Conservation (phyloP, 2,113 vertebrate genomes). For the Coregonus clupeaformis region DNA sequence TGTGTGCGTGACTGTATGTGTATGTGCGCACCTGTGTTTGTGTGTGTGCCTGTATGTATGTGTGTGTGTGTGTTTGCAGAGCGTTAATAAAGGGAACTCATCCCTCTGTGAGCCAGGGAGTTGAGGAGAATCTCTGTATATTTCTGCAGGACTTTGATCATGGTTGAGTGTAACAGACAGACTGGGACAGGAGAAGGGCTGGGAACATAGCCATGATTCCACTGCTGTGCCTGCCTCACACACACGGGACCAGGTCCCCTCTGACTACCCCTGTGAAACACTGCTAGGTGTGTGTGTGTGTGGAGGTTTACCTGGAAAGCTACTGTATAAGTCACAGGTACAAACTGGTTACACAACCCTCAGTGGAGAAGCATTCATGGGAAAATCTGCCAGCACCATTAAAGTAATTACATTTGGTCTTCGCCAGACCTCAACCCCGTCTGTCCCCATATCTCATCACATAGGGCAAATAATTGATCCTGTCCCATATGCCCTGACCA, state of each 20-base stretch:
- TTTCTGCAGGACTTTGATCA: constrained; percentile 63
- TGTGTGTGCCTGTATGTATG: background rate
- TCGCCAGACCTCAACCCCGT: background rate
- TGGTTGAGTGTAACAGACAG: constrained; percentile 41
- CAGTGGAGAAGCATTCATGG: background rate
- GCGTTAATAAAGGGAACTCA: constrained; percentile 48
- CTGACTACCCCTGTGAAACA: constrained; percentile 21
- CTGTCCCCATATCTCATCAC: background rate
- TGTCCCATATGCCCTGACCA: no score
- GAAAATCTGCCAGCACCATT: background rate
- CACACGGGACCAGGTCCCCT: constrained; percentile 42
- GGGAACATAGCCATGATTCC: constrained; percentile 36
- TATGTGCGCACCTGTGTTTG: no score
- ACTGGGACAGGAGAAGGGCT: constrained; percentile 18
- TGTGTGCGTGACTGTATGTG: no score
- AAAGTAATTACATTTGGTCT: background rate
- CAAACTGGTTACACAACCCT: background rate
- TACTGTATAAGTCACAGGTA: no score
- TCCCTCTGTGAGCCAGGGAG: constrained; percentile 32
- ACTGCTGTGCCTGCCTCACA: constrained; percentile 9
- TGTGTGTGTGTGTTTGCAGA: constrained; percentile 41
- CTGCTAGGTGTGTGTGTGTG: constrained; percentile 31
- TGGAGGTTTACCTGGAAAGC: background rate
- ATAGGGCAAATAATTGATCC: no score
- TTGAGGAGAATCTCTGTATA: constrained; percentile 41